phyloP scores from a whole-genome alignment of 1,140 invertebrate genomes.

The Drosophila pseudoobscura region DNA sequence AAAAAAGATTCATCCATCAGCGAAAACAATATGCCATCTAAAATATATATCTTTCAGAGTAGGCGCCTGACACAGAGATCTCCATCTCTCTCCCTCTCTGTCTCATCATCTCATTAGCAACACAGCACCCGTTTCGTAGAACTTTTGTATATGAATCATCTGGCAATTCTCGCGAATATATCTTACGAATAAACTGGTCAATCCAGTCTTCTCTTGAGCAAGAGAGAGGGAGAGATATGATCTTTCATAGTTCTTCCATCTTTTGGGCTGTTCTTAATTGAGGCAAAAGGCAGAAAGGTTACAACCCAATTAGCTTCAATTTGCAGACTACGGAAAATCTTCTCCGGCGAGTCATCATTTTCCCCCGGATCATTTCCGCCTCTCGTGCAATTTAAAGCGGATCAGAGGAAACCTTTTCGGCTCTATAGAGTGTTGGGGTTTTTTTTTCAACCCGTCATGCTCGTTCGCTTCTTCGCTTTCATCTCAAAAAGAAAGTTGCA shows the following conservation, averaged over 20 bases:
- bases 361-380: conserved; percentile 26
- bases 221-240: conserved; percentile 8
- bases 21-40: neutral
- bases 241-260: conserved; percentile 16
- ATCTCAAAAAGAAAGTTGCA: conserved; percentile 52
- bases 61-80: neutral
- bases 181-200: conserved; percentile 47
- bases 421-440: neutral
- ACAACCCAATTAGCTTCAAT: conserved; percentile 78
- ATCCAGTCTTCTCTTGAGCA: conserved; percentile 27
- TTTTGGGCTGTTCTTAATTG: conserved; percentile 56
- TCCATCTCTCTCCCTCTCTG: conserved; percentile 13
- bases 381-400: conserved; percentile 34
- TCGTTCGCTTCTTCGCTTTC: conserved; percentile 33
- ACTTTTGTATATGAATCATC: conserved; percentile 42
- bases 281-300: conserved; percentile 49
- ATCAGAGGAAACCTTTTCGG: conserved; percentile 27
- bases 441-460: conserved; percentile 33
- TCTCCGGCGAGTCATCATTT: conserved; percentile 18
- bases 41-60: no score
- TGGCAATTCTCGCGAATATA: conserved; percentile 17
- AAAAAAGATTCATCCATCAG: conserved; percentile 7
- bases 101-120: conserved; percentile 47
- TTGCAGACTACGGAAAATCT: conserved; percentile 15
- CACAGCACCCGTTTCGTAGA: conserved; percentile 39